phyloP scores from a whole-genome alignment of 1,140 invertebrate genomes.

The Portunus trituberculatus region DNA sequence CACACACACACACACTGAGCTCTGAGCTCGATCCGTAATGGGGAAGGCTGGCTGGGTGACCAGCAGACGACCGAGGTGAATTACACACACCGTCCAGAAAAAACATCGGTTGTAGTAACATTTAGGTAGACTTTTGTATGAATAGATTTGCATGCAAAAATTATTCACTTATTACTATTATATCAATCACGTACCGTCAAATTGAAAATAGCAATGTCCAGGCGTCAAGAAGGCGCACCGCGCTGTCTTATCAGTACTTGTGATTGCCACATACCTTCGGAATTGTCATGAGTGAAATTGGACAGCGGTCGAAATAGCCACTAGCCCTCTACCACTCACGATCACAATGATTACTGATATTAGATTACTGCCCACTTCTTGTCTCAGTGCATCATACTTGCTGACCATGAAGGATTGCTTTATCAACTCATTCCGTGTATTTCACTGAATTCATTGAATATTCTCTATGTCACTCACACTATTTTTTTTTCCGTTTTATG shows the following conservation, averaged over 20 bases:
- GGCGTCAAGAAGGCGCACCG: background rate
- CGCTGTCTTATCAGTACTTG: background rate
- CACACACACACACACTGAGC: too few relatives aligned
- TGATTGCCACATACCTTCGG: background rate
- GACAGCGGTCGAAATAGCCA: background rate
- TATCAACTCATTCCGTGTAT: background rate
- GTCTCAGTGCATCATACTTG: background rate
- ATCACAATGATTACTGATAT: background rate
- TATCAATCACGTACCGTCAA: background rate
- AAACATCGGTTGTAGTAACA: too few relatives aligned
- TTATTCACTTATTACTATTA: too few relatives aligned
- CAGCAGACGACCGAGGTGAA: too few relatives aligned
- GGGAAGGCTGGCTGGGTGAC: too few relatives aligned
- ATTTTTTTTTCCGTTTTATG: background rate
- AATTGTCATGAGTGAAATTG: background rate
- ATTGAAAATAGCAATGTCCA: background rate
- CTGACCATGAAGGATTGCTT: background rate
- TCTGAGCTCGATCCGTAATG: too few relatives aligned
- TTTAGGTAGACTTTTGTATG: too few relatives aligned
- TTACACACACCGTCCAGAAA: too few relatives aligned
- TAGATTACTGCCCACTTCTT: background rate
- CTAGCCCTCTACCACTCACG: background rate
- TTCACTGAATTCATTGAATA: background rate
- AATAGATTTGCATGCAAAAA: too few relatives aligned
- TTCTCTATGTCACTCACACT: background rate